Evolutionary conservation across 2,888 invertebrate species (phyloP).

Genomic region (Diarsia rubi): DNA sequence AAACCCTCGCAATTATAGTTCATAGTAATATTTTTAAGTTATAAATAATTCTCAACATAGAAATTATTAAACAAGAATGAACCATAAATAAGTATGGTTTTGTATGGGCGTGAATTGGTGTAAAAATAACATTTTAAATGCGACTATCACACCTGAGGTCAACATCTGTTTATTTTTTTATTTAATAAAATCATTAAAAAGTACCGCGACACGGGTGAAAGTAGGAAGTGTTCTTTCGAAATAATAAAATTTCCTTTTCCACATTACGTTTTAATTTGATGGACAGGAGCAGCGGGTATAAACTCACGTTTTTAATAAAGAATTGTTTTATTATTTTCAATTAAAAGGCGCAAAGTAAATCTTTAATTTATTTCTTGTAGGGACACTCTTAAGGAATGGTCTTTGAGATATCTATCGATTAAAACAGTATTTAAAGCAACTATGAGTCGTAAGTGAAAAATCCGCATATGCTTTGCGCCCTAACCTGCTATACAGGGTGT

Average conservation of each 20-base stretch:
- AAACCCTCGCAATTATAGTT: too few relatives aligned
- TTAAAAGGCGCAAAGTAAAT: neutral
- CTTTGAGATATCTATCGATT: too few relatives aligned
- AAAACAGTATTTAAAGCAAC: neutral
- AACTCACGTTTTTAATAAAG: neutral
- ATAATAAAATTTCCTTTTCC: neutral
- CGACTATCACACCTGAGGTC: neutral
- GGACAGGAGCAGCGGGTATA: neutral
- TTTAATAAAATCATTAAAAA: neutral
- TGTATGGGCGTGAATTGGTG: neutral
- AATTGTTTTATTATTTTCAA: neutral
- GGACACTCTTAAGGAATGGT: neutral
- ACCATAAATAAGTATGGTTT: neutral
- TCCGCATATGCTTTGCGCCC: neutral
- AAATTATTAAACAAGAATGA: too few relatives aligned
- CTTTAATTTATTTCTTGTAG: neutral
- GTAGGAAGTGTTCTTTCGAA: neutral
- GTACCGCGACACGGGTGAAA: neutral
- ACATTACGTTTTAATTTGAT: neutral
- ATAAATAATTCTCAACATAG: too few relatives aligned
- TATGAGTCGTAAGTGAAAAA: neutral
- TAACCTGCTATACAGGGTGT: neutral
- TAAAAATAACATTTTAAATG: neutral
- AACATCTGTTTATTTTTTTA: constrained; percentile 1
- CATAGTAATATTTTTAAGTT: too few relatives aligned